phyloP scores from a whole-genome alignment of 2,113 vertebrate species.

The Addax nasomaculatus region DNA sequence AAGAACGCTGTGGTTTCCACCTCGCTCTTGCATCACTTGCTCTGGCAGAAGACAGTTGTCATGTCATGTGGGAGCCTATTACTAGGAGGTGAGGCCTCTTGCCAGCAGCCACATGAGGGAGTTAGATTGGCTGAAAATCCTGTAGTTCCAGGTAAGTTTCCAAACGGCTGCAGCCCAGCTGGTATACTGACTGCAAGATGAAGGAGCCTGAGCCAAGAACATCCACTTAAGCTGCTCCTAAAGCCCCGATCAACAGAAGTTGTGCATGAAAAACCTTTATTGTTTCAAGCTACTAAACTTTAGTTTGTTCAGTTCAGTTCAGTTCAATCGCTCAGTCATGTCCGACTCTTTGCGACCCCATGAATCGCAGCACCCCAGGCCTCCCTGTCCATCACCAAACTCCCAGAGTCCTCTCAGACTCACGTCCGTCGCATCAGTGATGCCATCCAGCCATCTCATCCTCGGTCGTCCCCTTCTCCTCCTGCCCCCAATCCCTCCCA shows the following conservation, averaged over 20 bases:
- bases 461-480: no score
- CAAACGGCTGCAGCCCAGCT: neutral
- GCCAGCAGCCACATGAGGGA: neutral
- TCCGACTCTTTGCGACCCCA: no score
- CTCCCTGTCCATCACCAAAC: no score
- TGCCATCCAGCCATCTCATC: no score
- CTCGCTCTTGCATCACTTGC: neutral
- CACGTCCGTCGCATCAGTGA: fast-evolving
- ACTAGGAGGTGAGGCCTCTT: neutral
- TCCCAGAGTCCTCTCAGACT: no score
- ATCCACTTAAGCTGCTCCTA: neutral
- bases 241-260: neutral
- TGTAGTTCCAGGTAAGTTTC: neutral
- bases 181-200: neutral
- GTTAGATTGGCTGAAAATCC: neutral
- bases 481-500: no score
- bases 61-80: neutral
- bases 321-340: no score
- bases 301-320: neutral
- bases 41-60: neutral
- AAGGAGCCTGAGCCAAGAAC: neutral
- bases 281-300: neutral
- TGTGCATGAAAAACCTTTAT: neutral
- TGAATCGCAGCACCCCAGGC: no score
- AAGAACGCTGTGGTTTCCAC: neutral